Conservation (phyloP, 2,888 invertebrate genomes). For the Dysmachus trigonus region DNA sequence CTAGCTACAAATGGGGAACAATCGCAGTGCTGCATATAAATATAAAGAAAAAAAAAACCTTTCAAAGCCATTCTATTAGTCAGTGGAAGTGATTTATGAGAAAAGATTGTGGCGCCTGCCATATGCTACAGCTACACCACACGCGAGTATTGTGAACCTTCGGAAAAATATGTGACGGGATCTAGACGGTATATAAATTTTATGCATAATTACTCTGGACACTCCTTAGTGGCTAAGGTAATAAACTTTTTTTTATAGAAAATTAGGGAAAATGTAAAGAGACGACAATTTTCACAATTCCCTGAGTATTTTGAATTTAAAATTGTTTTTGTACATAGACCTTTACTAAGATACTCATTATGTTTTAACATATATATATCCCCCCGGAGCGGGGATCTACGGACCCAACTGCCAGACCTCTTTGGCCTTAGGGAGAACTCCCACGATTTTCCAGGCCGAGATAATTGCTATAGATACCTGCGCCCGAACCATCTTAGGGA, state of each 20-base stretch:
- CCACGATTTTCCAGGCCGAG: too few relatives aligned
- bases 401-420: too few relatives aligned
- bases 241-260: background rate
- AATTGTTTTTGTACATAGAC: too few relatives aligned
- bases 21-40: background rate
- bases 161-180: background rate
- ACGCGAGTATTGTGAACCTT: background rate
- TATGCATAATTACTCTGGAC: background rate
- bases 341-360: too few relatives aligned
- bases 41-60: background rate
- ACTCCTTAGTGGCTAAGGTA: background rate
- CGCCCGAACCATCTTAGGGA: too few relatives aligned
- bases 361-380: too few relatives aligned
- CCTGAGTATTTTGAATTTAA: too few relatives aligned
- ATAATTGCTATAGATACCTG: too few relatives aligned
- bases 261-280: background rate
- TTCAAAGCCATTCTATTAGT: background rate
- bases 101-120: constrained; percentile 9
- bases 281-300: background rate
- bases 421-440: too few relatives aligned
- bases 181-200: background rate
- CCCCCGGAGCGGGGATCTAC: too few relatives aligned
- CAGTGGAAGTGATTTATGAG: background rate
- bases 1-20: background rate
- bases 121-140: background rate